These are phyloP conservation scores for Marisa cornuarietis DNA, from an alignment of 1,140 invertebrate genomes.

Conservation along the genomic window DNA sequence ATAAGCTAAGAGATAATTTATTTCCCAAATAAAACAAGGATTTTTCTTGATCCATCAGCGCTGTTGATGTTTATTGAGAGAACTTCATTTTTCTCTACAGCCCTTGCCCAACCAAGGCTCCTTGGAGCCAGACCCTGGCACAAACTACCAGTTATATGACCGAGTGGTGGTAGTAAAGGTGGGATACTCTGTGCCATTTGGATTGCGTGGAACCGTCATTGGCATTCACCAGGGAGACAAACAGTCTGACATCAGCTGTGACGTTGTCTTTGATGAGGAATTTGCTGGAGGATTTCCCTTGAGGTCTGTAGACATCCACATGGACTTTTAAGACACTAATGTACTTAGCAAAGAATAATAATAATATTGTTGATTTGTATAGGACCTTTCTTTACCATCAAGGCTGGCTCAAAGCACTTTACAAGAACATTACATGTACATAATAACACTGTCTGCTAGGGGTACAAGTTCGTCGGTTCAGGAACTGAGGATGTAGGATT, in stretches of 20 bases:
- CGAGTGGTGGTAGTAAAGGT: slow-evolving; percentile 82
- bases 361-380: no score
- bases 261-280: slow-evolving; percentile 80
- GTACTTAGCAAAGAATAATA: not conserved
- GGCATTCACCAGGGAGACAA: slow-evolving; percentile 69
- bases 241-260: slow-evolving; percentile 71
- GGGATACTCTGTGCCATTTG: slow-evolving; percentile 81
- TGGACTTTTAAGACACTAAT: not conserved
- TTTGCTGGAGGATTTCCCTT: slow-evolving; percentile 75
- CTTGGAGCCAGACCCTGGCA: slow-evolving; percentile 73
- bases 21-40: no score
- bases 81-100: slow-evolving; percentile 41
- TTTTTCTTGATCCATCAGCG: slow-evolving; percentile 13
- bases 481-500: no score
- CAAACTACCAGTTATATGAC: slow-evolving; percentile 79
- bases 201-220: slow-evolving; percentile 83
- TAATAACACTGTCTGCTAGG: no score
- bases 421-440: no score
- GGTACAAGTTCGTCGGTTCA: no score
- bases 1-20: no score
- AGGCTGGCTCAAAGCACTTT: no score
- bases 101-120: slow-evolving; percentile 49
- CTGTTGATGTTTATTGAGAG: not conserved
- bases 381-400: no score
- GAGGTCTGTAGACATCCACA: slow-evolving; percentile 40